A percentile compares a stretch with the other conserved stretches of the same genome.
phyloP scores from a whole-genome alignment of 2,113 vertebrate species.

The Bubalus kerabau region DNA sequence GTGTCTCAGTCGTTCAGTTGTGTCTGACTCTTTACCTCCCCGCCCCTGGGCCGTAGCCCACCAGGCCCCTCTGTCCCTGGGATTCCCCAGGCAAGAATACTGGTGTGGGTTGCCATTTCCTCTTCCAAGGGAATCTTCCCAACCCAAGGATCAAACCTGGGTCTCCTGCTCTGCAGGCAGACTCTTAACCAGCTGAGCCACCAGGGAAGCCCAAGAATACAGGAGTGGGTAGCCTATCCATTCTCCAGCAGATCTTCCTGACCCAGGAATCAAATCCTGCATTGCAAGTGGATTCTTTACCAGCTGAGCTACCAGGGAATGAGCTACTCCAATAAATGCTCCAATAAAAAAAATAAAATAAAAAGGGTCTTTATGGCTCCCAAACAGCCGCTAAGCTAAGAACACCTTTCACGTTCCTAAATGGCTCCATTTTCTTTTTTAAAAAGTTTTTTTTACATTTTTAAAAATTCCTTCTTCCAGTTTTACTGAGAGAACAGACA shows the following conservation, averaged over 20 bases:
- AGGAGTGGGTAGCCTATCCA: no score
- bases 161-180: neutral
- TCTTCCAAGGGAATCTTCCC: neutral
- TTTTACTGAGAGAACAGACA: neutral
- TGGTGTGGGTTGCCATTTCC: neutral
- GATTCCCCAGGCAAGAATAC: neutral
- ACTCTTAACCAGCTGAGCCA: neutral
- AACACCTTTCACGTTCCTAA: accelerated
- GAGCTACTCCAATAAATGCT: neutral
- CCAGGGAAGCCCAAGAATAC: neutral
- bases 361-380: neutral
- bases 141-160: neutral
- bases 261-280: neutral
- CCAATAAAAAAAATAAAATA: neutral
- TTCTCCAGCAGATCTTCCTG: neutral
- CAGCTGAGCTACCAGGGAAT: neutral
- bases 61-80: neutral
- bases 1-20: accelerated
- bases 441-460: neutral
- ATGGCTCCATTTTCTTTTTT: neutral
- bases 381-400: neutral
- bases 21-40: neutral
- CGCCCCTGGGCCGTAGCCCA: accelerated
- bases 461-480: neutral
- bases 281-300: neutral